Conservation (phyloP, 2,888 invertebrate species). For the Alviniconcha strummeri region DNA sequence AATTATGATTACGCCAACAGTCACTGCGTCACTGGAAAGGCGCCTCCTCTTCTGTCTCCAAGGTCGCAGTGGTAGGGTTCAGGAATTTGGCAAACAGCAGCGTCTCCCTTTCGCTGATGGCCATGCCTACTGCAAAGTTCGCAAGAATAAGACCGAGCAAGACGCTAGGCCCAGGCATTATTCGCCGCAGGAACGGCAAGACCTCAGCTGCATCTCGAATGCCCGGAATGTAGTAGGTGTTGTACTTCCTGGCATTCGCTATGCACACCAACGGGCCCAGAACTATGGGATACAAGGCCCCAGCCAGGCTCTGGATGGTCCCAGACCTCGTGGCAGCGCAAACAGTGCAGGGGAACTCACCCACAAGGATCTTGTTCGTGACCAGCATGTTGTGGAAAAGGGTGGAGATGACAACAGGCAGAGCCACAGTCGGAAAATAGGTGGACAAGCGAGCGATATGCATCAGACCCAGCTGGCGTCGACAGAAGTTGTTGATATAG, state of each 20-base stretch:
- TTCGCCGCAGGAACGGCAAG: constrained; percentile 10
- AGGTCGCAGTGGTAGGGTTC: neutral
- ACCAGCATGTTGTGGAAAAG: constrained; percentile 20
- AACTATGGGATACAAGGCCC: constrained; percentile 19
- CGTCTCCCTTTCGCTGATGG: constrained; percentile 29
- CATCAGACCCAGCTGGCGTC: neutral
- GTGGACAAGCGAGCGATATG: neutral
- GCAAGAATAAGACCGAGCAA: neutral
- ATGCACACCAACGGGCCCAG: constrained; percentile 21
- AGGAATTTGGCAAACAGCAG: constrained; percentile 24
- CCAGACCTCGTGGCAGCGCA: constrained; percentile 24
- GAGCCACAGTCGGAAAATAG: constrained; percentile 16
- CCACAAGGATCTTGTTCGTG: constrained; percentile 20
- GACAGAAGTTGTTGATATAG: constrained; percentile 26
- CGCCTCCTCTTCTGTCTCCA: neutral
- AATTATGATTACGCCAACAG: too few relatives aligned
- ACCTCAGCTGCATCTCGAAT: neutral
- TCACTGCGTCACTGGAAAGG: neutral
- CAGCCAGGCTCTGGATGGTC: constrained; percentile 11
- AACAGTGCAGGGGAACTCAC: constrained; percentile 31
- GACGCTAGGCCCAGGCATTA: constrained; percentile 2
- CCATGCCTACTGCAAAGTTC: constrained; percentile 28
- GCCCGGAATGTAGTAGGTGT: constrained; percentile 24
- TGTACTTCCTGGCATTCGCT: constrained; percentile 17
- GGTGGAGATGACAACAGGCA: constrained; percentile 10